Conservation (phyloP, 2,888 invertebrate genomes). For the Drosophila merina region DNA sequence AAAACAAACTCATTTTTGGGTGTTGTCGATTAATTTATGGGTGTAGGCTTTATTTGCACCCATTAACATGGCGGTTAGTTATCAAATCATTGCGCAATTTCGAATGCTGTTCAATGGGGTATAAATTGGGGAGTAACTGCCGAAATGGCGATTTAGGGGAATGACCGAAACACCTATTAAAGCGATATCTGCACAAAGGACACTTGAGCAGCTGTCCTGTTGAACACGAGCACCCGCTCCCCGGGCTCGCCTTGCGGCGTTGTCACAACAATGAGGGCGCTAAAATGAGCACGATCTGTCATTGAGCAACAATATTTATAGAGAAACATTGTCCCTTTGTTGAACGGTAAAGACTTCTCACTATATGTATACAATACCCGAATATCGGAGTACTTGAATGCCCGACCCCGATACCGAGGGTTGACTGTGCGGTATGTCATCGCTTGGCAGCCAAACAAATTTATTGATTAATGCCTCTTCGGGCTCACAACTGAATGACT, state of each 20-base stretch:
- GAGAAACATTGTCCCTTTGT: conserved; percentile 62
- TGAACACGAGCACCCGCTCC: conserved; percentile 55
- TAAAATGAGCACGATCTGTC: conserved; percentile 45
- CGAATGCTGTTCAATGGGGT: conserved; percentile 55
- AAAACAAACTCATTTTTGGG: not conserved
- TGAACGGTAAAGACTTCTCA: conserved; percentile 38
- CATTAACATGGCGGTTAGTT: conserved; percentile 58
- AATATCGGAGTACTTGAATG: not conserved
- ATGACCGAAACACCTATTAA: conserved; percentile 50
- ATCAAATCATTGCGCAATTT: conserved; percentile 38
- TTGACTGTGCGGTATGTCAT: conserved; percentile 67
- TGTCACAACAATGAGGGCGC: conserved; percentile 72
- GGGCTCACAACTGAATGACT: conserved; percentile 31
- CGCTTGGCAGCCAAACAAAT: conserved; percentile 79
- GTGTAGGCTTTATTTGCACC: conserved; percentile 25
- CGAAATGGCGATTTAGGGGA: conserved; percentile 5
- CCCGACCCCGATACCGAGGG: conserved; percentile 45
- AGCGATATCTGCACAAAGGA: conserved; percentile 20
- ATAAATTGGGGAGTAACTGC: conserved; percentile 64
- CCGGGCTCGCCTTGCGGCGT: conserved; percentile 57
- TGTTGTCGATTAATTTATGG: not conserved
- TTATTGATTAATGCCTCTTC: conserved; percentile 81
- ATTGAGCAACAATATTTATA: conserved; percentile 42
- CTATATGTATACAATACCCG: conserved; percentile 37
- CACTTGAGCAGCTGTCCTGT: conserved; percentile 64